Percentiles rank a stretch among this genome's conserved stretches.
phyloP scores from a whole-genome alignment of 2,888 invertebrate genomes.

The Labia minor region DNA sequence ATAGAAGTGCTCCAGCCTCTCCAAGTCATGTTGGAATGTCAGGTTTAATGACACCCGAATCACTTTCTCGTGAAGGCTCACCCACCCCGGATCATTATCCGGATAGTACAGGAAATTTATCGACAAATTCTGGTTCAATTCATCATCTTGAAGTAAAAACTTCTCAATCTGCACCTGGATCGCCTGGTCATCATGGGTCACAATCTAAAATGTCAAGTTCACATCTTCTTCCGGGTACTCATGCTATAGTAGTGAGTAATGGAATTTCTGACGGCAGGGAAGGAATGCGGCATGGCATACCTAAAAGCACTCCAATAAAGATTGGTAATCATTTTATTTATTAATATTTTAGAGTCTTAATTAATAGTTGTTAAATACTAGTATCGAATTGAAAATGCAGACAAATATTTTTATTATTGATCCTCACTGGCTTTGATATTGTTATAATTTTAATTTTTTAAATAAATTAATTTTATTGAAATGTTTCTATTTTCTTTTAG shows the following conservation, averaged over 20 bases:
- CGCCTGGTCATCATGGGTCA: conserved; percentile 44
- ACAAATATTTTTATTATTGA: background rate
- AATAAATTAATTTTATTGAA: background rate
- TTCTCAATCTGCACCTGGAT: conserved; percentile 53
- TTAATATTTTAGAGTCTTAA: too few relatives aligned
- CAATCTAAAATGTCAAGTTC: conserved; percentile 29
- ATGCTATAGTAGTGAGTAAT: conserved; percentile 31
- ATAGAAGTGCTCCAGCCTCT: conserved; percentile 85
- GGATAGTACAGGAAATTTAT: conserved; percentile 39
- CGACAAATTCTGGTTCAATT: conserved; percentile 41
- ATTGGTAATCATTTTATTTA: background rate
- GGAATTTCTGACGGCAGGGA: background rate
- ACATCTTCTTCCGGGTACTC: conserved; percentile 30
- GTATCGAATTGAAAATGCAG: background rate
- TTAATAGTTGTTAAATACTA: background rate
- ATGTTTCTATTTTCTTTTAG: conserved; percentile 32
- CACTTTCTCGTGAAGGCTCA: conserved; percentile 81
- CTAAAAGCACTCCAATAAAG: too few relatives aligned
- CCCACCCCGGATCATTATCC: conserved; percentile 65
- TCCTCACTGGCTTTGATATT: too few relatives aligned
- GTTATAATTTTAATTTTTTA: background rate
- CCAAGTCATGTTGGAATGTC: conserved; percentile 84
- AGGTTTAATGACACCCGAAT: conserved; percentile 74
- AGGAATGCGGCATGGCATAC: background rate
- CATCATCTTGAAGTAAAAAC: conserved; percentile 32